phyloP scores from a whole-genome alignment of 2,113 vertebrate species.

The Glaucidium brasilianum region DNA sequence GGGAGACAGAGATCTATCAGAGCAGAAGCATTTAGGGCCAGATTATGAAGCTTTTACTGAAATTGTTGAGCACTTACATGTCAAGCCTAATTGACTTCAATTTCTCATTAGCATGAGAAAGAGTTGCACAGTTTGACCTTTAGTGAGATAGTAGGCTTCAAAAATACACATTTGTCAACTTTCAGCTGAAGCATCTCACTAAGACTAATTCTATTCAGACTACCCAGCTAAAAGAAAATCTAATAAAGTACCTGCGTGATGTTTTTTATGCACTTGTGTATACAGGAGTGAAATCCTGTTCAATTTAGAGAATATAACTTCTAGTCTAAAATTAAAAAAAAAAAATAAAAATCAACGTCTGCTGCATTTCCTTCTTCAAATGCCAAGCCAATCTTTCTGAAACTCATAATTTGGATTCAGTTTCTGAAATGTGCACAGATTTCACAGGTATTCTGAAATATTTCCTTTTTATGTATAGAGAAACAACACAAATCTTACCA shows the following conservation, averaged over 20 bases:
- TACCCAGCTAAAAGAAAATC: background rate
- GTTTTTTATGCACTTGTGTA: background rate
- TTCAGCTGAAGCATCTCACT: background rate
- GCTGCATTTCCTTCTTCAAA: background rate
- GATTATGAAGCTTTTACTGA: constrained; percentile 3
- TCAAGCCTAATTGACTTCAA: constrained; percentile 21
- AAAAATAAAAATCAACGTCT: background rate
- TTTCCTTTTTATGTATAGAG: background rate
- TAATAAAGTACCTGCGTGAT: background rate
- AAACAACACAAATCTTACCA: background rate
- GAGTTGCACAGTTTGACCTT: background rate
- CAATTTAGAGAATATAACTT: background rate
- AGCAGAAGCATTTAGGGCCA: constrained; percentile 1
- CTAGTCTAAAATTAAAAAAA: background rate
- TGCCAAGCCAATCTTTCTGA: background rate
- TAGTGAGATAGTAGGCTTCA: background rate
- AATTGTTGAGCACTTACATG: background rate
- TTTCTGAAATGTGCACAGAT: background rate
- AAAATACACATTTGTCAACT: constrained; percentile 2
- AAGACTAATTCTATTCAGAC: background rate
- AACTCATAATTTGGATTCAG: background rate
- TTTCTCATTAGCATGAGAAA: constrained; percentile 35
- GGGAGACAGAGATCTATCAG: background rate
- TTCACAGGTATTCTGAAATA: background rate
- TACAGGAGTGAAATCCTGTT: background rate